Evolutionary conservation across 2,797 vertebrate species (phyloP), one percentile per base, ranked within the genome.

Genomic region (Remorina albescens): DNA sequence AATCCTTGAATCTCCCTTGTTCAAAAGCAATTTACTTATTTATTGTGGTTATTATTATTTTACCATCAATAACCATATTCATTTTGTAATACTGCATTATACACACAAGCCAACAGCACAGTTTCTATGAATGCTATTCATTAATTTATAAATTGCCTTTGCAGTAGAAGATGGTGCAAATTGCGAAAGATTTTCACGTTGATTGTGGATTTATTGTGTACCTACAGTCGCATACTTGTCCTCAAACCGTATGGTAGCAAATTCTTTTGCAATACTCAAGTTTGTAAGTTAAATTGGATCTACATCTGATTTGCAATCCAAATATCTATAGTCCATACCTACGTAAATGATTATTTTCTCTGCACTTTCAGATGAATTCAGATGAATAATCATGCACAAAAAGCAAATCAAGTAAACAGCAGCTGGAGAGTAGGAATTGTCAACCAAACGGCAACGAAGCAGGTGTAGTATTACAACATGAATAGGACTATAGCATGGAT

Each of bases 321-420:
- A 67, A 78, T 71, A 68, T n/a, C n/a, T n/a, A 67, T 57, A 63
- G 36, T 36, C 18, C 13, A 16, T 44, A 26, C 19, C 19, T 56
- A 23, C 46, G 75, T 51, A 42, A 75, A 67, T 78, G 57, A 78
- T 51, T 76, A 49, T 85, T 64, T 71, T 49, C 55, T 82, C 67
- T 70, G 39, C 25, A 36, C 64, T 19, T 50, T 67, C 69, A 77
- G n/a, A n/a, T n/a, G n/a, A n/a, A n/a, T n/a, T 82, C 77, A 77
- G 61, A 81, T 77, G 54, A 41, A 57, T 49, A 39, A 73, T 81
- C 63, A 32, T 72, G 56, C 56, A 72, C 71, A 60, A 46, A 73
- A 84, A 86, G 82, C 71, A 86, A 83, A 88, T 85, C 5, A 46
- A 42, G 28, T 50, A 67, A 47, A 78, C 87, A 49, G 73, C 70